These are phyloP conservation scores for Ivindomyrus marchei DNA, from an alignment of 2,113 vertebrate species.

Conservation along the genomic window DNA sequence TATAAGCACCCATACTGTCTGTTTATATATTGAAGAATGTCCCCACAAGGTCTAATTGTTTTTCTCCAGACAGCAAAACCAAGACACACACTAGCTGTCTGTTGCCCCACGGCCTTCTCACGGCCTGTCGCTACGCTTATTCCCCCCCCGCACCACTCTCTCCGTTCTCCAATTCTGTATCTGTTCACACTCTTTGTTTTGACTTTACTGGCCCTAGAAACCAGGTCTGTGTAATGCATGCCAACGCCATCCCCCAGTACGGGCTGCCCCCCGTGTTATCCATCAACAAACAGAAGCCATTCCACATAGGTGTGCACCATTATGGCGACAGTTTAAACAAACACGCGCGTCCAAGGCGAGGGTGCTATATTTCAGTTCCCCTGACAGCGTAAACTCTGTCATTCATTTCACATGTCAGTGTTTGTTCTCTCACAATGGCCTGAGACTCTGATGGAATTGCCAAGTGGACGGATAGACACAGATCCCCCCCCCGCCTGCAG, in stretches of 20 bases:
- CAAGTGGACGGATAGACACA: background rate
- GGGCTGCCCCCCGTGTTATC: background rate
- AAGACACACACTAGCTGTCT: background rate
- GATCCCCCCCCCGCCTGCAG: background rate
- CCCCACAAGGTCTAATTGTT: background rate
- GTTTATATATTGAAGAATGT: background rate
- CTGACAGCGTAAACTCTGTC: background rate
- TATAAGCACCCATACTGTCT: background rate
- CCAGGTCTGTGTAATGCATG: background rate
- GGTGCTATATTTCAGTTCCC: background rate
- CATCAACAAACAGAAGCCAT: background rate
- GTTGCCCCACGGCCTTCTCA: background rate
- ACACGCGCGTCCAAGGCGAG: background rate
- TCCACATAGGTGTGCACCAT: background rate
- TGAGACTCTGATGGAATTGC: background rate
- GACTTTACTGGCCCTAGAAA: background rate
- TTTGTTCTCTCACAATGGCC: background rate
- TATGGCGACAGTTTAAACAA: constrained; percentile 13
- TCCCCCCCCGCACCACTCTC: background rate
- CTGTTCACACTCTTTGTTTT: background rate
- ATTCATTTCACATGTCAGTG: constrained; percentile 2
- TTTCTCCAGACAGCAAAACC: background rate
- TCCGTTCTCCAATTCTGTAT: background rate
- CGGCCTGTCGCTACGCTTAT: background rate
- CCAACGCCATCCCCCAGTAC: background rate